Evolutionary conservation across 2,113 vertebrate species (phyloP).

Genomic region (Falco punctatus): DNA sequence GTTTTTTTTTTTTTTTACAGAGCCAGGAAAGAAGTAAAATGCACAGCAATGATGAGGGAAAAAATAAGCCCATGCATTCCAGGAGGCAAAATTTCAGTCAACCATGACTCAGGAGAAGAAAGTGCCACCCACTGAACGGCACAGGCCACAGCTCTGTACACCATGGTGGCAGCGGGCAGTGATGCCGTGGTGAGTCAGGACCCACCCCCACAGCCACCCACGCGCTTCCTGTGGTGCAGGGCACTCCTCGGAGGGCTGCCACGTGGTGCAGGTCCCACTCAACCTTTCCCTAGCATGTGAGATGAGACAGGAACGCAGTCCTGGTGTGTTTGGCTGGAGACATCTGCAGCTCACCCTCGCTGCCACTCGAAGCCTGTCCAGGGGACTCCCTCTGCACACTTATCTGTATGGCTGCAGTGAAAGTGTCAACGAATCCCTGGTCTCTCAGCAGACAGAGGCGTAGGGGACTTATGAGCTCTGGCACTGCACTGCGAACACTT

Average conservation of each 20-base stretch:
- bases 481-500: fast-evolving
- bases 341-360: not conserved
- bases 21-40: not conserved
- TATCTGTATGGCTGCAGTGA: not conserved
- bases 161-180: not conserved
- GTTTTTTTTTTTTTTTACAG: not conserved
- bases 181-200: constrained; percentile 1
- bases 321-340: not conserved
- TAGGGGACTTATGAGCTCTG: not conserved
- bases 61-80: not conserved
- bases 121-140: constrained; percentile 34
- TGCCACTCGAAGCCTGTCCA: not conserved
- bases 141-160: not conserved
- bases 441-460: not conserved
- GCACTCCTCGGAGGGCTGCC: not conserved
- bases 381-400: not conserved
- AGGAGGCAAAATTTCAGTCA: constrained; percentile 34
- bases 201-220: constrained; percentile 2
- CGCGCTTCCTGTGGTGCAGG: not conserved
- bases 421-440: not conserved
- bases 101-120: constrained; percentile 39
- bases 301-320: not conserved
- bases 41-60: not conserved
- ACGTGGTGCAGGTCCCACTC: not conserved
- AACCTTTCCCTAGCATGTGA: not conserved